Base-by-base conservation (phyloP, 2,113 vertebrate species). In the Aythya baeri region DNA sequence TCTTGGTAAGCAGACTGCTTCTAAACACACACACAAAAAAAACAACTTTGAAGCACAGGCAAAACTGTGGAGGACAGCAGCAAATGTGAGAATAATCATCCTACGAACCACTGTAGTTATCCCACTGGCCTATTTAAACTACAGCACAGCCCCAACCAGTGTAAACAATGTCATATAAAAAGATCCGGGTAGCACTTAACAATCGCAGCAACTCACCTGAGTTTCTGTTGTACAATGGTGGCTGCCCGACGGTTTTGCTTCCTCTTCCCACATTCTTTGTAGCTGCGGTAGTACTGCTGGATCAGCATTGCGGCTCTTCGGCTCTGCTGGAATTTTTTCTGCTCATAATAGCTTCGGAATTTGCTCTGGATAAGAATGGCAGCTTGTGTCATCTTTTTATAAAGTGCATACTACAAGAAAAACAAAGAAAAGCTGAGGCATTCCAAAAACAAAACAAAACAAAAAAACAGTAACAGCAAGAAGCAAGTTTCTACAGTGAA, bases 351-450 rank as follows among this genome's bases (percentile, higher is more conserved):
- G 97, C 99, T 99, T 97, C 99, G 99, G 98, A 99, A 99, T 98
- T 99, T 99, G 98, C 99, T 99, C 99, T 99, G 99, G 98, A 99
- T 99, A 88, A 99, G 99, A 98, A 99, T 99, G 98, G 99, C 99
- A 97, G 99, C 99, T 98, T 99, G 99, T 63, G 99, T 99, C 99
- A 99, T 99, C 99, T 99, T 99, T 98, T 99, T 99, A 98, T 99
- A 99, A 99, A 99, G 99, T 99, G 99, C 99, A 98, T 99, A 99
- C 99, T 99, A 98, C 78, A 88, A 95, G 72, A 97, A 94, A 96
- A 89, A 95, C 85, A 96, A 91, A 93, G 91, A 94, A 44, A 87
- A 38, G 80, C 52, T 88, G 32, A 61, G 75, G 83, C 74, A 57
- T 36, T 54, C 55, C 59, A 5, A 22, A 2, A 36, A 82, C 61